phyloP scores from a whole-genome alignment of 2,113 vertebrate species.

The Leucoraja erinaceus region DNA sequence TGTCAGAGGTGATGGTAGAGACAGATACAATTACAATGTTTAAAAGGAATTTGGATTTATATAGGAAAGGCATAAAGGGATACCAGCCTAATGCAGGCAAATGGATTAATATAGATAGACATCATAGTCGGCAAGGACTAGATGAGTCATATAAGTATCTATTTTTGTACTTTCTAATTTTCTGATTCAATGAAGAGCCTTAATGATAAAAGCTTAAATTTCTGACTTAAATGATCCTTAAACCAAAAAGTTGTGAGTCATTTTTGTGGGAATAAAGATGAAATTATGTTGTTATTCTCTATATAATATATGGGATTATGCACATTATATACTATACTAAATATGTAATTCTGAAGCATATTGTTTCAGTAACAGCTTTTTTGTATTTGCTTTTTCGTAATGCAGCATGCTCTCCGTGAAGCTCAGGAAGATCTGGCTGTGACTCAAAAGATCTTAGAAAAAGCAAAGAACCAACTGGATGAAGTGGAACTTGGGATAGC shows the following conservation, averaged over 20 bases:
- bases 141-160: too few relatives aligned
- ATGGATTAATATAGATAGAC: too few relatives aligned
- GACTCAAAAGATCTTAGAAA: slow-evolving; percentile 67
- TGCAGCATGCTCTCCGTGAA: slow-evolving; percentile 67
- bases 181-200: neutral
- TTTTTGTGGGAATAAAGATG: neutral
- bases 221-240: neutral
- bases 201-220: neutral
- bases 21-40: too few relatives aligned
- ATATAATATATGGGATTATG: neutral
- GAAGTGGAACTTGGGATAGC: slow-evolving; percentile 69
- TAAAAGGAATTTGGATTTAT: too few relatives aligned
- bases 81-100: too few relatives aligned
- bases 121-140: too few relatives aligned
- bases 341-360: neutral
- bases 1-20: too few relatives aligned
- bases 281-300: neutral
- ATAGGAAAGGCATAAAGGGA: too few relatives aligned
- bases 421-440: slow-evolving; percentile 72
- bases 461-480: slow-evolving; percentile 63
- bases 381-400: neutral
- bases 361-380: neutral
- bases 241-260: neutral
- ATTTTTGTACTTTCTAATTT: too few relatives aligned
- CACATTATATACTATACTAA: neutral